Evolutionary conservation across 1,140 invertebrate genomes (phyloP).

Genomic region (Drosophila nigromelanica): DNA sequence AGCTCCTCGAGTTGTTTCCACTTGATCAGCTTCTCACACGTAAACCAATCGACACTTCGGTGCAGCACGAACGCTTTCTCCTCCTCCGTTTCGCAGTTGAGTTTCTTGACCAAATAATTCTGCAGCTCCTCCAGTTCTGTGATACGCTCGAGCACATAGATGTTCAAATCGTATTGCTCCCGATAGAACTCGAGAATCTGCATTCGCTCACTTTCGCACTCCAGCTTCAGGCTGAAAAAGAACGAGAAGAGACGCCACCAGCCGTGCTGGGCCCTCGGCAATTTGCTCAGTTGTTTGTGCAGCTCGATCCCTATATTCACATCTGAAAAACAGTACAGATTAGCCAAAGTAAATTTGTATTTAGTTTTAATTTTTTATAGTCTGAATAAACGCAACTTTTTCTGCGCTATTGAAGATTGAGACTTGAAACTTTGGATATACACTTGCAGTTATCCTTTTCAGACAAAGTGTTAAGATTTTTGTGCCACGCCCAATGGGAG

Average conservation of each 20-base stretch:
- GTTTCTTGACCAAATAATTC: slow-evolving; percentile 1
- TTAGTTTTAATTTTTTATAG: no score
- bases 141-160: slow-evolving; percentile 1
- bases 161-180: slow-evolving; percentile 17
- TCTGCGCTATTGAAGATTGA: no score
- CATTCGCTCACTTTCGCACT: slow-evolving; percentile 7
- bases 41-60: slow-evolving; percentile 29
- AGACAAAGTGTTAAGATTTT: no score
- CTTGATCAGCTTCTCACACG: slow-evolving; percentile 5
- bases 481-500: no score
- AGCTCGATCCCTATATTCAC: slow-evolving; percentile 29
- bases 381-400: no score
- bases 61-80: slow-evolving; percentile 29
- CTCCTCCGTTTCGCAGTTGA: slow-evolving; percentile 22
- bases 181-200: slow-evolving; percentile 25
- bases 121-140: slow-evolving; percentile 17
- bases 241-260: slow-evolving; percentile 42
- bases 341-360: neutral
- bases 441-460: no score
- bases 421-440: no score
- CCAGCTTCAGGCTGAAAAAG: slow-evolving; percentile 28
- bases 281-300: slow-evolving; percentile 24
- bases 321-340: slow-evolving; percentile 3
- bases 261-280: slow-evolving; percentile 32
- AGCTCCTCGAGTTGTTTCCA: slow-evolving; percentile 23